Evolutionary conservation across 2,888 invertebrate genomes (phyloP).

Genomic region (Calameuta idolon): DNA sequence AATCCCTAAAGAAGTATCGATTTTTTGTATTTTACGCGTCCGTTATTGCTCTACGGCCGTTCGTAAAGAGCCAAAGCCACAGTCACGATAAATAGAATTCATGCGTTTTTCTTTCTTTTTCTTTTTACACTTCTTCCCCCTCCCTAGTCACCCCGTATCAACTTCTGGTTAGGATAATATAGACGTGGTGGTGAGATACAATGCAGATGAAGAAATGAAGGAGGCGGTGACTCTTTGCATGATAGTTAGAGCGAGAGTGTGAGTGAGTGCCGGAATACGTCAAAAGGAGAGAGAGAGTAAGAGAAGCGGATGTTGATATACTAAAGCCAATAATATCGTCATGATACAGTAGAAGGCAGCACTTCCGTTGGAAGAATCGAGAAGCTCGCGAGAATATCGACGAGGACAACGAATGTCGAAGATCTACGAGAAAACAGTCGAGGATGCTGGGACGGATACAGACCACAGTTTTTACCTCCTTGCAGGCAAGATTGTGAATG

Average conservation of each 20-base stretch:
- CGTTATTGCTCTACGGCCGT: neutral
- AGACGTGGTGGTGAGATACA: neutral
- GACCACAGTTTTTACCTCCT: slow-evolving; percentile 98
- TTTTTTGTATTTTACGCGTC: slow-evolving; percentile 26
- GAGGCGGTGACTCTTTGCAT: neutral
- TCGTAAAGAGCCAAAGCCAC: neutral
- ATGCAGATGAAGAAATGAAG: neutral
- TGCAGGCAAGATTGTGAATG: slow-evolving; percentile 91
- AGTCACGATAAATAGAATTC: neutral
- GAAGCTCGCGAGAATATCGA: neutral
- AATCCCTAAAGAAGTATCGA: slow-evolving; percentile 63
- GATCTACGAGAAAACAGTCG: neutral
- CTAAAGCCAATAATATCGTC: neutral
- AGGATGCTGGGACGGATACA: slow-evolving; percentile 71
- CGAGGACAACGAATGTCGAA: neutral
- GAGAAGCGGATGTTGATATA: neutral
- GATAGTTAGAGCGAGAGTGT: neutral
- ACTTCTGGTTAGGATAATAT: neutral
- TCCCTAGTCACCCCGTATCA: neutral
- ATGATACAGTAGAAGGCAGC: slow-evolving; percentile 37
- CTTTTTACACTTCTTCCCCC: neutral
- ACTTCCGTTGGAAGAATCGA: slow-evolving; percentile 34
- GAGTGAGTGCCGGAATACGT: neutral
- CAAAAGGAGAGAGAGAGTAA: neutral
- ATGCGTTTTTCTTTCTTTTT: neutral